Percentiles rank a stretch among this genome's conserved stretches.
Evolutionary conservation across 64 coral and sea anemone genomes (phyloP).

Genomic region (Actinia equina): DNA sequence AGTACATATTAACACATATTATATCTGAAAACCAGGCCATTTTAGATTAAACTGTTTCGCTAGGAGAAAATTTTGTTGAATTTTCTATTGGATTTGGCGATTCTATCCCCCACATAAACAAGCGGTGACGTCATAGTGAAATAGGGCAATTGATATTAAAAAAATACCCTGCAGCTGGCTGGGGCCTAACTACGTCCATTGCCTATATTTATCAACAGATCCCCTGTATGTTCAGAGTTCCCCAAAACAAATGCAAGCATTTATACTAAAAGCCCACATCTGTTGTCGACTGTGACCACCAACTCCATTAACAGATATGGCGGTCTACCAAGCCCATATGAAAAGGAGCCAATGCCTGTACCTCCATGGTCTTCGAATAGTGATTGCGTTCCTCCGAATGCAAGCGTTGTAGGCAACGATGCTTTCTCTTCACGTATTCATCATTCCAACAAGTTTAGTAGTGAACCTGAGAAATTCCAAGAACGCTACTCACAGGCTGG

Average conservation of each 20-base stretch:
- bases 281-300: neutral
- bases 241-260: neutral
- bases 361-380: neutral
- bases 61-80: too few species aligned
- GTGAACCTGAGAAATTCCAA: neutral
- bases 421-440: neutral
- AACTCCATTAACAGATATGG: conserved; percentile 5
- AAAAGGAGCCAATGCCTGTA: neutral
- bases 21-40: too few species aligned
- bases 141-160: too few species aligned
- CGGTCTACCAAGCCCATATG: neutral
- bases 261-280: neutral
- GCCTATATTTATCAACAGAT: neutral
- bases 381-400: neutral
- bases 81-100: too few species aligned
- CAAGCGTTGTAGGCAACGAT: neutral
- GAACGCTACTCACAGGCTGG: neutral
- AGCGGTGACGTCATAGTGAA: too few species aligned
- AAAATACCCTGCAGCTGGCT: too few species aligned
- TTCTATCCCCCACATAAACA: too few species aligned
- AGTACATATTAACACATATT: too few species aligned
- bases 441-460: neutral
- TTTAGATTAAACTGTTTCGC: too few species aligned
- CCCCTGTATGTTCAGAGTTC: neutral
- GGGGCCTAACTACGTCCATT: too few species aligned